Evolutionary conservation across 2,113 vertebrate genomes (phyloP).

Genomic region (Recurvirostra avosetta): DNA sequence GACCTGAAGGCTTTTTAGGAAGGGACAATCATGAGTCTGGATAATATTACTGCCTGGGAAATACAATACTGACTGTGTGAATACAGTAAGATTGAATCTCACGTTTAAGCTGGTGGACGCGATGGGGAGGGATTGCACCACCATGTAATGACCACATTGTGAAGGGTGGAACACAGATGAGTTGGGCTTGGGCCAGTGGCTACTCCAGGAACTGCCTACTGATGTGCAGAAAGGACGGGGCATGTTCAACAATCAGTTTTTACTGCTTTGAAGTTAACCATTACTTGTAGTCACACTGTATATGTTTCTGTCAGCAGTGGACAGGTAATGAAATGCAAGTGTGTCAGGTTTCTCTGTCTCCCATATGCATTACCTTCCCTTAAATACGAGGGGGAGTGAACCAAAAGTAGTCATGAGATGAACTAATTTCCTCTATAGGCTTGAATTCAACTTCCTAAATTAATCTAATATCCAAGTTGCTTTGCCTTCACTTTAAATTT

Average conservation of each 20-base stretch:
- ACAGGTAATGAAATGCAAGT: slow-evolving; percentile 34
- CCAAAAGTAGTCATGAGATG: slow-evolving; percentile 2
- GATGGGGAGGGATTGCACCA: background rate
- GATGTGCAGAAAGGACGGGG: slow-evolving; percentile 8
- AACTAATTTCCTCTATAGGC: background rate
- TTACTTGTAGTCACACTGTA: slow-evolving; percentile 8
- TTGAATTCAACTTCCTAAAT: slow-evolving; percentile 24
- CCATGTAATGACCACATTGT: background rate
- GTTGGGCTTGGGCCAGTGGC: background rate
- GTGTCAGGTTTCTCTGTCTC: slow-evolving; percentile 17
- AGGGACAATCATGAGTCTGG: background rate
- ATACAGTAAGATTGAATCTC: background rate
- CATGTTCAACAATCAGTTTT: background rate
- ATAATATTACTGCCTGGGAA: background rate
- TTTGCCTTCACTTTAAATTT: slow-evolving; percentile 2
- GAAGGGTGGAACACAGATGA: slow-evolving; percentile 5
- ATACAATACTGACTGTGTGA: background rate
- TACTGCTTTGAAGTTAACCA: slow-evolving; percentile 42
- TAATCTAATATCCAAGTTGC: slow-evolving; percentile 5
- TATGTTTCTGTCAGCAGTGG: background rate
- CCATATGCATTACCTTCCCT: background rate
- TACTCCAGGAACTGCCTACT: background rate
- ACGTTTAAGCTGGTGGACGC: background rate
- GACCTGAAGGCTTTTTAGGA: background rate
- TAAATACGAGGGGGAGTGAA: background rate